Evolutionary conservation across 2,797 vertebrate species (phyloP), one percentile per base, ranked within the genome.

Genomic region (Galagoides demidoff): DNA sequence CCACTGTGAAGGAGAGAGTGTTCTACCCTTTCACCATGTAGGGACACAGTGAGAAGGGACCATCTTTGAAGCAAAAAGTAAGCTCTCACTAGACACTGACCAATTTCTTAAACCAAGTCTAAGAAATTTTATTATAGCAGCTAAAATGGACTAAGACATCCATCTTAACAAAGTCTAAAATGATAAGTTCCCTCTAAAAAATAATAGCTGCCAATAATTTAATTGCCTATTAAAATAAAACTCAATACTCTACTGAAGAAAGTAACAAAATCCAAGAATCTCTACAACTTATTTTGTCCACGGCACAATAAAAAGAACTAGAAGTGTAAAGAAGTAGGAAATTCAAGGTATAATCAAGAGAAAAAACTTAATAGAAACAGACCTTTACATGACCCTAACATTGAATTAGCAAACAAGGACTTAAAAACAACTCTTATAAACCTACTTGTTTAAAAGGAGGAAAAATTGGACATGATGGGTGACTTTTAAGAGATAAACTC

Each of bases 181-280:
- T 7, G 29, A 6, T n/a, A 52, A 55, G 23, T 45, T 37, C 64
- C 16, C 55, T 7, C 52, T 88, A 5, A 85, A 61, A 59, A 85
- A 19, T 6, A 52, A 71, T 27, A 89, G 17, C 52, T 94, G 73
- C 29, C n/a, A n/a, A 59, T 55, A 87, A 90, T 55, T 79, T 74
- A 92, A 84, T 19, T 74, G 12, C 63, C 55, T 73, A 78, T 61
- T 93, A 88, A 95, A 91, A 95, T 76, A 91, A 93, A 91, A 85
- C 43, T 52, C 31, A 91, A 55, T 20, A 64, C 39, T 55, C 22
- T 66, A 87, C 63, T 87, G 57, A 66, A 55, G 45, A 92, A 74
- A 12, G 39, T 73, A 77, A 89, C 12, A 83, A 73, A 90, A 85
- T n/a, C 45, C 3, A 85, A 20, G 23, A 63, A 63, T 79, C 61